Evolutionary conservation across 2,113 vertebrate genomes (phyloP).

Genomic region (Dromas ardeola): DNA sequence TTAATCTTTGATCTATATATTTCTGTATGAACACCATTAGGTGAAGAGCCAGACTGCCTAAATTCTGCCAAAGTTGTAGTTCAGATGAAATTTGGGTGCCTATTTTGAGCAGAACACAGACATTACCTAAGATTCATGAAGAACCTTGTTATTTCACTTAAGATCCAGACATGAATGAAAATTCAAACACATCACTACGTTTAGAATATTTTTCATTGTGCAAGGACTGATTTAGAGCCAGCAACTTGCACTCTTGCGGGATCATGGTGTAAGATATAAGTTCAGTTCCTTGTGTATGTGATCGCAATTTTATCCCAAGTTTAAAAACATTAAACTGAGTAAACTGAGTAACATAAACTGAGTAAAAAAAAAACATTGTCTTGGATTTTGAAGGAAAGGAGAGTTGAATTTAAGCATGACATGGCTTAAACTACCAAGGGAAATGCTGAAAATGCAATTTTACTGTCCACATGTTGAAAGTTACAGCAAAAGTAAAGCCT

Average conservation of each 20-base stretch:
- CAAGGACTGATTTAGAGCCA: not conserved
- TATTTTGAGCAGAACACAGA: not conserved
- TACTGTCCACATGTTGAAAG: not conserved
- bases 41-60: not conserved
- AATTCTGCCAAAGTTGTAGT: not conserved
- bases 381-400: not conserved
- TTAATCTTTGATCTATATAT: not conserved
- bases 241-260: not conserved
- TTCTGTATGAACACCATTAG: not conserved
- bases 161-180: not conserved
- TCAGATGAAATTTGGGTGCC: not conserved
- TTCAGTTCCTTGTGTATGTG: not conserved
- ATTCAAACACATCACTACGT: rapidly evolving
- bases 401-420: not conserved
- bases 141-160: not conserved
- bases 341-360: not conserved
- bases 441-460: not conserved
- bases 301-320: not conserved
- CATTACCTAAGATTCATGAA: not conserved
- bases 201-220: not conserved
- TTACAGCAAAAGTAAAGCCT: not conserved
- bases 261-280: not conserved
- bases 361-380: not conserved
- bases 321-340: too few relatives aligned
- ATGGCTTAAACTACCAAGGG: not conserved